phyloP scores from a whole-genome alignment of 2,888 invertebrate genomes.

The Agriopis aurantiaria region DNA sequence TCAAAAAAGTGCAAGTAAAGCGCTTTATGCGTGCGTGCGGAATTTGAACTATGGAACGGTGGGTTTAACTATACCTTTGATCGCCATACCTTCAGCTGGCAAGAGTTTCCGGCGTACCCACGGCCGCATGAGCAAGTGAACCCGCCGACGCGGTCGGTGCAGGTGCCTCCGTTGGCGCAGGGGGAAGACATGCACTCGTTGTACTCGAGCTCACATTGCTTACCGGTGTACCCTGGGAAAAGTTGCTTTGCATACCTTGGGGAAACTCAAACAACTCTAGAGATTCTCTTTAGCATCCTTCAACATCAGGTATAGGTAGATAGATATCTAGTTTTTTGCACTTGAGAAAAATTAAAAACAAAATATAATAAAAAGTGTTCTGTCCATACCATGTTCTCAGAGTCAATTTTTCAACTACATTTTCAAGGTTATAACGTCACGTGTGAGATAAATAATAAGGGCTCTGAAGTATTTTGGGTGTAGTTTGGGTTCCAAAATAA shows the following conservation, averaged over 20 bases:
- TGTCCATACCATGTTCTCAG: too few relatives aligned
- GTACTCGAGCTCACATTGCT: conserved; percentile 90
- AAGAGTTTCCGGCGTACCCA: conserved; percentile 89
- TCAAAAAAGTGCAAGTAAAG: too few relatives aligned
- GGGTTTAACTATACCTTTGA: neutral
- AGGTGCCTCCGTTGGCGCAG: conserved; percentile 91
- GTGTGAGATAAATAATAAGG: too few relatives aligned
- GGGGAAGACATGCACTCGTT: conserved; percentile 92
- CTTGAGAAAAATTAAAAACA: too few relatives aligned
- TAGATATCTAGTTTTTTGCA: too few relatives aligned
- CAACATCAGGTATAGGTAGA: too few relatives aligned
- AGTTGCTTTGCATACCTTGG: conserved; percentile 20
- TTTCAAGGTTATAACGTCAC: too few relatives aligned
- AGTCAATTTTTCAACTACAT: too few relatives aligned
- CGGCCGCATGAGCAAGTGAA: conserved; percentile 89
- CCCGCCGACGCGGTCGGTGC: conserved; percentile 90
- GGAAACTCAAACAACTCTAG: neutral
- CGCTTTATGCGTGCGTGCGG: too few relatives aligned
- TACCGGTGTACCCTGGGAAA: conserved; percentile 89
- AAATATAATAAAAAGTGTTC: too few relatives aligned
- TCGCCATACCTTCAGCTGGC: conserved; percentile 88
- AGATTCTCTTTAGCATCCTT: neutral
- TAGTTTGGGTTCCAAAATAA: neutral
- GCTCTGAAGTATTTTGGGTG: too few relatives aligned
- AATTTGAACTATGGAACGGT: too few relatives aligned